Percentiles rank a stretch among this genome's conserved stretches.
Evolutionary conservation across 92 coral and sea anemone species (phyloP).

Genomic region (Zoanthus gigantus): DNA sequence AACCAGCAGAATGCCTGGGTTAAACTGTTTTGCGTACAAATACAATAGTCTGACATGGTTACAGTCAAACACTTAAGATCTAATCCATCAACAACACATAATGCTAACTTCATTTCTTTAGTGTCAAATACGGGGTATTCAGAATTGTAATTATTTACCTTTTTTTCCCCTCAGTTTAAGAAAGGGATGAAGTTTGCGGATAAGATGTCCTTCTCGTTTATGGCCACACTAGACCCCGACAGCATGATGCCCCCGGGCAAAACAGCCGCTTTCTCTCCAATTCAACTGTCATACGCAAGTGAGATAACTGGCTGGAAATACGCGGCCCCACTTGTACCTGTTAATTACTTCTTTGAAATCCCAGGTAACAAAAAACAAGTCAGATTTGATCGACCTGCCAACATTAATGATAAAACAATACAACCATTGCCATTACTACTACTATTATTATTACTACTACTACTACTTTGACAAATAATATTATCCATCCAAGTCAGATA

Average conservation of each 20-base stretch:
- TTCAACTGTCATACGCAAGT: conserved; percentile 79
- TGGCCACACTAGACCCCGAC: conserved; percentile 76
- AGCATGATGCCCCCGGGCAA: conserved; percentile 80
- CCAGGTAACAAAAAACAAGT: conserved; percentile 53
- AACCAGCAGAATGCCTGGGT: too few relatives aligned
- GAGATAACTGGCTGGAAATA: conserved; percentile 42
- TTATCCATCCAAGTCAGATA: too few relatives aligned
- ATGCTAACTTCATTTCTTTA: too few relatives aligned
- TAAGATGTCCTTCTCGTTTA: conserved; percentile 69
- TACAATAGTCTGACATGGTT: too few relatives aligned
- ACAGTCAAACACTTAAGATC: too few relatives aligned
- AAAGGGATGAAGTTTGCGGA: conserved; percentile 80
- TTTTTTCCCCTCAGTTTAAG: conserved; percentile 45
- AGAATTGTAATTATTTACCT: not conserved
- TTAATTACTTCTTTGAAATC: conserved; percentile 65
- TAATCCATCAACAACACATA: not conserved
- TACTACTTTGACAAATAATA: too few relatives aligned
- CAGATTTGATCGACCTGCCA: too few relatives aligned
- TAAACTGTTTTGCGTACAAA: too few relatives aligned
- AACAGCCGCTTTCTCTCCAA: conserved; percentile 83
- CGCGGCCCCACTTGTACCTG: conserved; percentile 78
- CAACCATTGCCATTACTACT: too few relatives aligned
- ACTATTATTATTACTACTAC: too few relatives aligned
- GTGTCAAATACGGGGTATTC: not conserved
- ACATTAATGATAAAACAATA: too few relatives aligned